phyloP scores from a whole-genome alignment of 2,888 invertebrate genomes.

The Ligdia adustata region DNA sequence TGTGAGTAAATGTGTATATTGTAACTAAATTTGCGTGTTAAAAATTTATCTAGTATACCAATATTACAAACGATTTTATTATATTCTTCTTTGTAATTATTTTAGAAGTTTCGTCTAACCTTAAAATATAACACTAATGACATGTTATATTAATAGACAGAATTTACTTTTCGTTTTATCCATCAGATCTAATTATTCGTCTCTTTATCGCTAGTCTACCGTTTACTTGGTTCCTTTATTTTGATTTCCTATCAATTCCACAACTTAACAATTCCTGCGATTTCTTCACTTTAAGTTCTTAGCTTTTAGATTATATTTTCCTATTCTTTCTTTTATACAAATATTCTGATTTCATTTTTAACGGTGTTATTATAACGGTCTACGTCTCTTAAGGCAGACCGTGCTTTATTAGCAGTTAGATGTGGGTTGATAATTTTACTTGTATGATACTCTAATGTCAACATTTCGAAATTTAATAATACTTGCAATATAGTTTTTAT shows the following conservation, averaged over 20 bases:
- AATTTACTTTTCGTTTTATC: slow-evolving; percentile 7
- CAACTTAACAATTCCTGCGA: slow-evolving; percentile 69
- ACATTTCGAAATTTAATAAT: too few species aligned
- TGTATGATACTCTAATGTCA: too few species aligned
- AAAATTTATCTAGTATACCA: slow-evolving; percentile 1
- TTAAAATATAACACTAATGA: slow-evolving; percentile 10
- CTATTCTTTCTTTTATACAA: slow-evolving; percentile 37
- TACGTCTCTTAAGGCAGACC: too few species aligned
- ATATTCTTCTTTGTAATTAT: background rate
- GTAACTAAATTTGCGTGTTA: slow-evolving; percentile 7
- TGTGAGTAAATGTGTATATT: slow-evolving; percentile 13
- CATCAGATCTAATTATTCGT: slow-evolving; percentile 16
- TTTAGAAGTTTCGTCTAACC: background rate
- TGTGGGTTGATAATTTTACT: too few species aligned
- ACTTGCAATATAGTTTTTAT: too few species aligned
- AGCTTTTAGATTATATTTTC: slow-evolving; percentile 4
- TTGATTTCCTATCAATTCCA: slow-evolving; percentile 68
- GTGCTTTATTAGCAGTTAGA: too few species aligned
- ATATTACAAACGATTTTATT: background rate
- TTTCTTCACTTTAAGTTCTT: slow-evolving; percentile 32
- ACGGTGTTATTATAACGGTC: too few species aligned
- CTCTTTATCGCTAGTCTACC: slow-evolving; percentile 44
- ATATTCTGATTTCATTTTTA: slow-evolving; percentile 19
- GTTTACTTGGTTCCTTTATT: slow-evolving; percentile 69
- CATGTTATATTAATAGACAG: slow-evolving; percentile 8